Conservation (phyloP, 2,113 vertebrate species). For the Bagarius yarrelli region DNA sequence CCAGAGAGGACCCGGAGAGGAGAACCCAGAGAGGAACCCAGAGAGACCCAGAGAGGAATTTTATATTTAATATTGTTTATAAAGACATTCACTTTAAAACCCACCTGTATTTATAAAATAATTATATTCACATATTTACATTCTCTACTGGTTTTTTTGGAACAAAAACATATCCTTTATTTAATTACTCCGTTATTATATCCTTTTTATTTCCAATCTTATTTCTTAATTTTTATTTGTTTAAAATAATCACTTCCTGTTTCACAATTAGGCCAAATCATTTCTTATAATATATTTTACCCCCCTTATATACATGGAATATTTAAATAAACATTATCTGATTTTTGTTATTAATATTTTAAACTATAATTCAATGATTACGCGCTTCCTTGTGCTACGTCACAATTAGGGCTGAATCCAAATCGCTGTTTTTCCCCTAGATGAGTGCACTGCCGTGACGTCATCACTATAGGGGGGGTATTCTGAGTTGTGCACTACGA, state of each 20-base stretch:
- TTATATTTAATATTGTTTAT: too few species aligned
- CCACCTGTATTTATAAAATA: not conserved
- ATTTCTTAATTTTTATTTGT: not conserved
- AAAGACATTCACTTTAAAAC: not conserved
- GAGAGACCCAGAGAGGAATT: too few species aligned
- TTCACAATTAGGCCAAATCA: not conserved
- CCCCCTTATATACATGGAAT: not conserved
- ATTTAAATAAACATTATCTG: not conserved
- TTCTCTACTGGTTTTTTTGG: not conserved
- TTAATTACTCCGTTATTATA: not conserved
- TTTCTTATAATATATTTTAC: not conserved
- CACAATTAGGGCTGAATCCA: not conserved
- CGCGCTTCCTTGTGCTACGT: not conserved
- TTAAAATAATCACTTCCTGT: not conserved
- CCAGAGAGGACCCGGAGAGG: too few species aligned
- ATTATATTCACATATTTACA: not conserved
- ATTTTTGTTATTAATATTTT: too few species aligned
- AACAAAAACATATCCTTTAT: not conserved
- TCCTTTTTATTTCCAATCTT: not conserved
- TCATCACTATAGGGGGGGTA: fast-evolving
- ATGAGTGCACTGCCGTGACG: not conserved
- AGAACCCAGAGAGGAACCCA: too few species aligned
- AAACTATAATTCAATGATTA: not conserved
- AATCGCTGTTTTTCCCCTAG: too few species aligned
- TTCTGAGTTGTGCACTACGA: not conserved